Evolutionary conservation across 2,113 vertebrate species (phyloP).

Genomic region (Diphyllodes magnificus): DNA sequence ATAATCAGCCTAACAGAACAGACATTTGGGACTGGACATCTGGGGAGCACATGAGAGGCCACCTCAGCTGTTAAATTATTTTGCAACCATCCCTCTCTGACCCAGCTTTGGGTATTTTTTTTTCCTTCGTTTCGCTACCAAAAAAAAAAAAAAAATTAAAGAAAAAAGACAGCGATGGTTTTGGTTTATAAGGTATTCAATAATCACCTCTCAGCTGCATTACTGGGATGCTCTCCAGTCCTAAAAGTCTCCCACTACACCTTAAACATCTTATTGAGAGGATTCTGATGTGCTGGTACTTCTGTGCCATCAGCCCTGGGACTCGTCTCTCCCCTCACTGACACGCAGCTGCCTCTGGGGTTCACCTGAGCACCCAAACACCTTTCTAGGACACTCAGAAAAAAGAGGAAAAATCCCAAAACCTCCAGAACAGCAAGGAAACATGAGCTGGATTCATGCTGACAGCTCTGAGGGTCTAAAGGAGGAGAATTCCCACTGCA

Average conservation of each 20-base stretch:
- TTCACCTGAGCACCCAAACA: neutral
- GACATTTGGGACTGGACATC: slow-evolving; percentile 23
- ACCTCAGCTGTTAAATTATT: neutral
- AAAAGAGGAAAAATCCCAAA: neutral
- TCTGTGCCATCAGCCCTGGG: neutral
- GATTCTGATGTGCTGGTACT: neutral
- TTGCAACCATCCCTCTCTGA: neutral
- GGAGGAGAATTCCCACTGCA: neutral
- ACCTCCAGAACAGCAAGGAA: neutral
- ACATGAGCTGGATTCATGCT: accelerated
- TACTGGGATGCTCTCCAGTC: neutral
- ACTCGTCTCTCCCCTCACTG: neutral
- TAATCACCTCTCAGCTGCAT: neutral
- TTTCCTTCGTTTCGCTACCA: accelerated
- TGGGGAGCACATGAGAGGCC: slow-evolving; percentile 29
- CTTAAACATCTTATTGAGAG: neutral
- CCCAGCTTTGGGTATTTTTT: neutral
- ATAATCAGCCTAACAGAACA: neutral
- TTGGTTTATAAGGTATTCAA: neutral
- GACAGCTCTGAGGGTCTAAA: neutral
- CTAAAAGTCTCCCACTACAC: neutral
- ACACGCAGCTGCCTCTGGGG: neutral
- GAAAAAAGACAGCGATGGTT: neutral
- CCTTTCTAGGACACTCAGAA: neutral
- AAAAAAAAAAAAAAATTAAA: too few relatives aligned